phyloP scores from a whole-genome alignment of 2,113 vertebrate genomes.

The Archocentrus centrarchus region DNA sequence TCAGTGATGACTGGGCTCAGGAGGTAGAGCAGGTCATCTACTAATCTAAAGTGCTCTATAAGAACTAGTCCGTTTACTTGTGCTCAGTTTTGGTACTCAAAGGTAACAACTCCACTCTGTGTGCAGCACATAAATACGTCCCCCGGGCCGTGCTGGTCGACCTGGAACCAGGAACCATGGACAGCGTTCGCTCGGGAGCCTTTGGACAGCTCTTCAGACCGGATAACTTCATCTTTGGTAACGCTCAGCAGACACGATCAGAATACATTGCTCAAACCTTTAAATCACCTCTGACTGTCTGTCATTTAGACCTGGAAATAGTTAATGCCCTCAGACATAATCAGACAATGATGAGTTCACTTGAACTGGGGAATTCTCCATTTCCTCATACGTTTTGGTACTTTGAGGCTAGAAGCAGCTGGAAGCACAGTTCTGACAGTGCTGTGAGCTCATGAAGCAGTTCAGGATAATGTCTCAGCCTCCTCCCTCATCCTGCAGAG shows the following conservation, averaged over 20 bases:
- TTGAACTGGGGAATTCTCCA: neutral
- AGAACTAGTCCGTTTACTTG: no score
- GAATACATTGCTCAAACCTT: neutral
- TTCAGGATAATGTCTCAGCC: neutral
- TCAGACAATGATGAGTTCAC: no score
- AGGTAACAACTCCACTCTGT: constrained; percentile 24
- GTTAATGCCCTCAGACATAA: no score
- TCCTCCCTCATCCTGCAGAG: neutral
- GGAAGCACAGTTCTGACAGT: no score
- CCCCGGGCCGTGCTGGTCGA: constrained; percentile 91
- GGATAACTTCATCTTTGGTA: constrained; percentile 97
- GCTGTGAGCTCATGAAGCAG: rapidly evolving
- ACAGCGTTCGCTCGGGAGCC: constrained; percentile 92
- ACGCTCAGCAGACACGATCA: constrained; percentile 17
- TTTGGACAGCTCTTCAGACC: constrained; percentile 94
- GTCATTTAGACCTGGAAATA: no score
- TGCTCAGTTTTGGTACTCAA: neutral
- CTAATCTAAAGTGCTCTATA: no score
- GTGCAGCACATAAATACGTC: constrained; percentile 90
- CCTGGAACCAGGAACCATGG: constrained; percentile 95
- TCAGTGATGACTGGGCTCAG: neutral
- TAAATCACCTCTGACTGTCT: neutral
- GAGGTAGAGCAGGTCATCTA: no score
- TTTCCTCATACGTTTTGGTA: no score
- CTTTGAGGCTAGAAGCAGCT: no score